Percentiles rank a stretch among this genome's conserved stretches.
phyloP scores from a whole-genome alignment of 2,888 invertebrate genomes.

The Pseudeuparius sepicola region DNA sequence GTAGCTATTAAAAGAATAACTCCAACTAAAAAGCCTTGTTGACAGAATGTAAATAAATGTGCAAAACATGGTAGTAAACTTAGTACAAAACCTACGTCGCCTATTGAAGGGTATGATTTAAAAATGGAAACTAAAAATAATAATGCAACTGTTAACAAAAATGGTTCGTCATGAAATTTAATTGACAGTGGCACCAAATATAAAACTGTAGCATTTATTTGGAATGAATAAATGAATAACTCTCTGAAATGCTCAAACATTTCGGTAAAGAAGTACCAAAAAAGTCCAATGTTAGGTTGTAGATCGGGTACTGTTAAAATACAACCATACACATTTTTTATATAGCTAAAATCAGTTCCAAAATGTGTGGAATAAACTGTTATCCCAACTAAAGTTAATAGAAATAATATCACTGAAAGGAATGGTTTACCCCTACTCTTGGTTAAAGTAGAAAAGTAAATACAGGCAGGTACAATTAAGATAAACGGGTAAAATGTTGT shows the following conservation, averaged over 20 bases:
- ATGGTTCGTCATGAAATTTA: slow-evolving; percentile 67
- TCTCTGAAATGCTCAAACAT: slow-evolving; percentile 98
- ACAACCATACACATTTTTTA: slow-evolving; percentile 41
- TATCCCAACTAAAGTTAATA: slow-evolving; percentile 21
- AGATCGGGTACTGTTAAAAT: slow-evolving; percentile 87
- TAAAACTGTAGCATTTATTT: slow-evolving; percentile 86
- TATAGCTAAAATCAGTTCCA: slow-evolving; percentile 42
- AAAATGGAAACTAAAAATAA: slow-evolving; percentile 82
- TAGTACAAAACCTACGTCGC: slow-evolving; percentile 88
- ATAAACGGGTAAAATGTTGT: slow-evolving; percentile 77
- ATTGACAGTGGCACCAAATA: slow-evolving; percentile 83
- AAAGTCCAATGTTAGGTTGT: slow-evolving; percentile 93
- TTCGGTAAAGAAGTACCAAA: slow-evolving; percentile 99
- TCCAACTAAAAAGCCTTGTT: slow-evolving; percentile 88
- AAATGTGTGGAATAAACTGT: slow-evolving; percentile 22
- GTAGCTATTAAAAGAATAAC: slow-evolving; percentile 83
- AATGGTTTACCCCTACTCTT: slow-evolving; percentile 40
- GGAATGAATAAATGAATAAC: slow-evolving; percentile 93
- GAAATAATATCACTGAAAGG: slow-evolving; percentile 28
- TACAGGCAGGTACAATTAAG: slow-evolving; percentile 70
- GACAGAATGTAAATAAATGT: slow-evolving; percentile 69
- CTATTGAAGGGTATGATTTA: slow-evolving; percentile 93
- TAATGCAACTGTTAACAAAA: slow-evolving; percentile 68
- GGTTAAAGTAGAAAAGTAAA: slow-evolving; percentile 53
- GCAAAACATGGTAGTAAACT: slow-evolving; percentile 86